phyloP scores from a whole-genome alignment of 2,888 invertebrate species.

The Ptychoptera contaminata region DNA sequence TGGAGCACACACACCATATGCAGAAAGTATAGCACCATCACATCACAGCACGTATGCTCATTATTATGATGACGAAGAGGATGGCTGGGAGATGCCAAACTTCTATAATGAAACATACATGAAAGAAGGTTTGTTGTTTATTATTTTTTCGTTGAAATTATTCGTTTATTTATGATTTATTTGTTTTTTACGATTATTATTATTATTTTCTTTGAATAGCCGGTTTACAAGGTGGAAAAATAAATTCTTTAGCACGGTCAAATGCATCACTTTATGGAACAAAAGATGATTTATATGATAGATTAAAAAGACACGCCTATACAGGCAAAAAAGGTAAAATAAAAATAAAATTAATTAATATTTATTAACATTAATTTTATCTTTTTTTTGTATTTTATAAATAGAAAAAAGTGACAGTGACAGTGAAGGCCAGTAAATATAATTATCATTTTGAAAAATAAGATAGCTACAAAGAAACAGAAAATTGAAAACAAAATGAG shows the following conservation, averaged over 20 bases:
- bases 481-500: no score
- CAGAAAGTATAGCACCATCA: conserved; percentile 87
- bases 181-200: not conserved
- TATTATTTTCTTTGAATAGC: conserved; percentile 12
- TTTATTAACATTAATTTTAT: conserved; percentile 5
- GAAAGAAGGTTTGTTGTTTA: conserved; percentile 50
- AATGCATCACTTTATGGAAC: conserved; percentile 90
- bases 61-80: conserved; percentile 90
- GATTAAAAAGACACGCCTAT: conserved; percentile 89
- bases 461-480: not conserved
- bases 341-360: not conserved
- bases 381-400: conserved; percentile 4
- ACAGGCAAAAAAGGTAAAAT: conserved; percentile 78
- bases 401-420: conserved; percentile 86
- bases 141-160: not conserved
- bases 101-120: conserved; percentile 93
- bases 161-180: not conserved
- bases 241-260: conserved; percentile 84
- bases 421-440: conserved; percentile 73
- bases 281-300: conserved; percentile 88
- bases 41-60: conserved; percentile 92
- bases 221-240: conserved; percentile 72
- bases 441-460: no score
- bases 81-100: conserved; percentile 96
- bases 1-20: conserved; percentile 86